These are phyloP conservation scores for Diplodus puntazzo DNA, from an alignment of 2,797 vertebrate species.

Conservation along the genomic window DNA sequence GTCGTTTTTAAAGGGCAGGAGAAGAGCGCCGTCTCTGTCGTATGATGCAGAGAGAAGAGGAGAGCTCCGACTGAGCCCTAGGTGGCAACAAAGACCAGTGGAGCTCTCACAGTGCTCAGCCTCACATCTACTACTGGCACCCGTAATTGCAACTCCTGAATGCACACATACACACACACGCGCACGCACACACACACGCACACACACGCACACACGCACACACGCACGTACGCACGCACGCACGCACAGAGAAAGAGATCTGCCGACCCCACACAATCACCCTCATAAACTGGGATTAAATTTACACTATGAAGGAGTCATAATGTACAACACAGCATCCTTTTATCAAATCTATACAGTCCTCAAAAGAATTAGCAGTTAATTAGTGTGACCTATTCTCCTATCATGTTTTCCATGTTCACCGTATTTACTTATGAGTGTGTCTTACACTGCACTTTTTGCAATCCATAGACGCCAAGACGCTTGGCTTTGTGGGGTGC, in stretches of 20 bases:
- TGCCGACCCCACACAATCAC: constrained; percentile 40
- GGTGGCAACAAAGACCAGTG: constrained; percentile 78
- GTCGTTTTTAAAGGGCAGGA: constrained; percentile 64
- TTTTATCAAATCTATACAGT: constrained; percentile 80
- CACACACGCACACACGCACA: too few relatives aligned
- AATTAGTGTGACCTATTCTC: constrained; percentile 80
- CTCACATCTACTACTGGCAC: constrained; percentile 37
- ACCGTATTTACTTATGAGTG: constrained; percentile 71
- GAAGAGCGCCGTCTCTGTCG: background rate
- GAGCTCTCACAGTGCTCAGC: constrained; percentile 25
- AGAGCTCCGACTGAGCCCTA: constrained; percentile 57
- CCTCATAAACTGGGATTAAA: constrained; percentile 77
- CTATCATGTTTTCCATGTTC: constrained; percentile 78
- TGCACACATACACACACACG: constrained; percentile 1
- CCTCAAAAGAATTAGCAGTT: constrained; percentile 80
- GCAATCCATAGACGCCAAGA: background rate
- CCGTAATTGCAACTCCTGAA: background rate
- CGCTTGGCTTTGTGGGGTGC: constrained; percentile 6
- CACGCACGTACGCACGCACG: constrained; percentile 4
- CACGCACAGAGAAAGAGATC: constrained; percentile 17
- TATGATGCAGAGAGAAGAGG: constrained; percentile 8
- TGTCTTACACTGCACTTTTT: constrained; percentile 36
- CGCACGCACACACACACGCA: too few relatives aligned
- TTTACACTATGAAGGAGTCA: constrained; percentile 65
- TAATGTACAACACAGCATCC: constrained; percentile 63